Conservation (phyloP, 53 echinoderm and acorn worm genomes). For the Luidia sarsii region DNA sequence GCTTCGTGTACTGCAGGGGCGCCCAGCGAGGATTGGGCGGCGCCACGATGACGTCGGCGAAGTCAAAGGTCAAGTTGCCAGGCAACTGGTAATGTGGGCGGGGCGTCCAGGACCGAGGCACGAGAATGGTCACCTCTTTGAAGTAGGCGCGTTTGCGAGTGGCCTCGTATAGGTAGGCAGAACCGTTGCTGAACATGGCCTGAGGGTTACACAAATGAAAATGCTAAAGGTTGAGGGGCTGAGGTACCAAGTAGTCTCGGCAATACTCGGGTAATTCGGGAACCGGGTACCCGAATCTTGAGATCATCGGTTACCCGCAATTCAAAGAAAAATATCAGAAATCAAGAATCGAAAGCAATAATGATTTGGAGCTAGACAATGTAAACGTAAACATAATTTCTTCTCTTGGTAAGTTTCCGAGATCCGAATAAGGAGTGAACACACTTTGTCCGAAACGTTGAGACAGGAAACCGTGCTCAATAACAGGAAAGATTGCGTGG, state of each 20-base stretch:
- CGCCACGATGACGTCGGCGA: conserved; percentile 74
- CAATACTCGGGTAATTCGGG: too few relatives aligned
- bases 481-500: too few relatives aligned
- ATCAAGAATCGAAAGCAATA: too few relatives aligned
- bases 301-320: too few relatives aligned
- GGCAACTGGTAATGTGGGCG: conserved; percentile 47
- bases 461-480: too few relatives aligned
- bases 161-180: conserved; percentile 70
- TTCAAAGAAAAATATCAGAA: too few relatives aligned
- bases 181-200: conserved; percentile 71
- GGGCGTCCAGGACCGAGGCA: conserved; percentile 64
- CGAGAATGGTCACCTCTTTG: conserved; percentile 65
- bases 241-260: background rate
- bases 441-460: too few relatives aligned
- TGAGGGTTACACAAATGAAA: conserved; percentile 16
- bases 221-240: background rate
- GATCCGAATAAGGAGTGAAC: too few relatives aligned
- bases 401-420: too few relatives aligned
- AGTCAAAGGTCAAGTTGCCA: conserved; percentile 65
- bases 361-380: too few relatives aligned
- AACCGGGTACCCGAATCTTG: too few relatives aligned
- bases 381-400: too few relatives aligned
- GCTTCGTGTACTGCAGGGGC: conserved; percentile 71
- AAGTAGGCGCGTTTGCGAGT: conserved; percentile 65
- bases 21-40: conserved; percentile 70